Evolutionary conservation across 2,113 vertebrate species (phyloP), one percentile per base, ranked within the genome.

Genomic region (Megatriorchis doriae): DNA sequence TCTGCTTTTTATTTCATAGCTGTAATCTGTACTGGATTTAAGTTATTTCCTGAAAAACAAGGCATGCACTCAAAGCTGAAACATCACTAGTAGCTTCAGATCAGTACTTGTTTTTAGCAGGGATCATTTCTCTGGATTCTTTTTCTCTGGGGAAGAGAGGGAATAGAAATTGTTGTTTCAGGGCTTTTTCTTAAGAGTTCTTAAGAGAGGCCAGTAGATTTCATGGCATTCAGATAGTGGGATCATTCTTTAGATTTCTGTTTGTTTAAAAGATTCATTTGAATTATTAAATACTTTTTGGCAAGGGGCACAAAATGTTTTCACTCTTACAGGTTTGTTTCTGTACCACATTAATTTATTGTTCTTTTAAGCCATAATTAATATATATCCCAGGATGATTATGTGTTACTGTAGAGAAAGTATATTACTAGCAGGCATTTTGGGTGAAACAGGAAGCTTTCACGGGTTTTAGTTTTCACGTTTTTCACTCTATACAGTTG

Each of bases 1-100:
- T 96, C 95, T 97, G 93, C 81, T 95, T 97, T 96, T 95, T 97
- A 95, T 97, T 97, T 96, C 91, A 73, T 91, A 87, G 81, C 58
- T 81, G 40, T 89, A 93, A 93, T 97, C 86, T 93, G 84, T 94
- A 93, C 81, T 93, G 86, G 93, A 79, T 94, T 95, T 97, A 94
- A 91, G 94, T 82, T 92, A 95, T 94, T 94, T 97, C 93, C 90
- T 91, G 72, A 70, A 90, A 88, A 94, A 71, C 32, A 81, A 71
- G 58, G 27, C 73, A 71, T 58, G 56, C 55, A 59, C 59, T 91
- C 61, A 80, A 82, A 92, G 65, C 27, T 70, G 71, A 92, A 82
- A 75, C 61, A 92, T 80, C 59, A 75, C 75, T 78, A 40, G 86
- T 75, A 94, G 79, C 79, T 91, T 84, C 80, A 72, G 75, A 63